A percentile compares a stretch with the other conserved stretches of the same genome.
phyloP scores from a whole-genome alignment of 2,113 vertebrate genomes.

The Orthonyx spaldingii region DNA sequence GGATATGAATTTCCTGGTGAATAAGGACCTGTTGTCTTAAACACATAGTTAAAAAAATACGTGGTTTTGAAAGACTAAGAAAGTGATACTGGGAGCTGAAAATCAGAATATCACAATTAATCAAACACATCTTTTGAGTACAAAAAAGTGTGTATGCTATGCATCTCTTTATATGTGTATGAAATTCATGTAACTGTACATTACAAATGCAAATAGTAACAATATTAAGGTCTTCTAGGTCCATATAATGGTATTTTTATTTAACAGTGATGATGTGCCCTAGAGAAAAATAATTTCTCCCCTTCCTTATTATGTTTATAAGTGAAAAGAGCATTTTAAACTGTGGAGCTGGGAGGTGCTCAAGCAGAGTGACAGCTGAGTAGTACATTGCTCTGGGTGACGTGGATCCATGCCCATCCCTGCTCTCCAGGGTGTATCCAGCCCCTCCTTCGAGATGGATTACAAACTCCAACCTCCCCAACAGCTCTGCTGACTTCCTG shows the following conservation, averaged over 20 bases:
- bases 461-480: background rate
- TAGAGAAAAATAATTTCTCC: background rate
- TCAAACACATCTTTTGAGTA: background rate
- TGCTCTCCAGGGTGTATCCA: background rate
- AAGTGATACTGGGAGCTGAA: background rate
- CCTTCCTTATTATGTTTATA: background rate
- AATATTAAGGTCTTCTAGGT: background rate
- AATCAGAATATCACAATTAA: background rate
- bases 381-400: fast-evolving
- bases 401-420: fast-evolving
- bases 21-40: background rate
- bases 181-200: background rate
- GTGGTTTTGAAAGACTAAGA: background rate
- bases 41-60: background rate
- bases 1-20: background rate
- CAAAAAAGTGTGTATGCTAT: background rate
- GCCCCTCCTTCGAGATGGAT: background rate
- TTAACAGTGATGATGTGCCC: background rate
- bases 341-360: background rate
- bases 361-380: background rate
- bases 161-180: background rate
- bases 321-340: background rate
- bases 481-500: background rate
- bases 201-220: background rate
- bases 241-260: background rate